Evolutionary conservation across 2,888 invertebrate genomes (phyloP).

Genomic region (Oxyteleia sp.): DNA sequence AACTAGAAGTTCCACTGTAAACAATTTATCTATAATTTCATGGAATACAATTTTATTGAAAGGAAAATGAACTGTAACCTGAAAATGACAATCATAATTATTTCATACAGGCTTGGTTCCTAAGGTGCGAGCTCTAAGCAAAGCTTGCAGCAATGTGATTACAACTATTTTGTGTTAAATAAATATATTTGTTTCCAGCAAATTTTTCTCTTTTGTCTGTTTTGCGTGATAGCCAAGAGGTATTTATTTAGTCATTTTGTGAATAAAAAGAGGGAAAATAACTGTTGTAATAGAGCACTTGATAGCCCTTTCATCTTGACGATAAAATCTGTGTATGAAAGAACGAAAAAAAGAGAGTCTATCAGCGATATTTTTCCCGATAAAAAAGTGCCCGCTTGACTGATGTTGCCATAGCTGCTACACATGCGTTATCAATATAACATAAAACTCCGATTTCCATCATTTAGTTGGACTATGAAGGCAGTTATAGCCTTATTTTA

Average conservation of each 20-base stretch:
- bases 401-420: conserved; percentile 75
- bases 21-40: too few species aligned
- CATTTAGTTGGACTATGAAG: conserved; percentile 39
- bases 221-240: conserved; percentile 23
- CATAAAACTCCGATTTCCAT: conserved; percentile 74
- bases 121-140: conserved; percentile 88
- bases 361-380: conserved; percentile 80
- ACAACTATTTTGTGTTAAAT: conserved; percentile 15
- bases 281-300: conserved; percentile 65
- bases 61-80: background rate
- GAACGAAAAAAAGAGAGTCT: conserved; percentile 72
- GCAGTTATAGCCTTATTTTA: conserved; percentile 40
- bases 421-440: conserved; percentile 78
- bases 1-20: too few species aligned
- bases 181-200: conserved; percentile 7
- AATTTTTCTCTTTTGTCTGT: conserved; percentile 23
- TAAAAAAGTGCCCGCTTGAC: conserved; percentile 78
- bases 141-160: conserved; percentile 89
- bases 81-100: background rate
- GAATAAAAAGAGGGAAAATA: conserved; percentile 60
- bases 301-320: conserved; percentile 74
- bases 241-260: conserved; percentile 55
- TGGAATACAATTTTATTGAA: too few species aligned
- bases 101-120: conserved; percentile 86
- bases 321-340: conserved; percentile 75